Evolutionary conservation across 2,113 vertebrate genomes (phyloP), one percentile per base, ranked within the genome.

Genomic region (Sorex araneus): DNA sequence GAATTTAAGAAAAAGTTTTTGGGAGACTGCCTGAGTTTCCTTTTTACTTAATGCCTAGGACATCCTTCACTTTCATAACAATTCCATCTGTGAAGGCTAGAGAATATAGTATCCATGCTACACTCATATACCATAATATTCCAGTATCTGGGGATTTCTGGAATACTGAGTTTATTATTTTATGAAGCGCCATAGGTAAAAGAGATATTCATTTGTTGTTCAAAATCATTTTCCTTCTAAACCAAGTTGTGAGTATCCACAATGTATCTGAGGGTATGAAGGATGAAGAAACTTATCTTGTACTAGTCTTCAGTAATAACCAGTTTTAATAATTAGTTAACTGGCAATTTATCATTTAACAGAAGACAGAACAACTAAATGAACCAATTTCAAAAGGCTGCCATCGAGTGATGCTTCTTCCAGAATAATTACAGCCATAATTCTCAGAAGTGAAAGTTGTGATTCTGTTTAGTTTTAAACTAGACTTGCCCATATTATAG

Each of bases 391-490:
- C 64, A 91, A 80, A 96, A 96, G 45, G 23, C 36, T 40, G 28
- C 67, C 47, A 89, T 18, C 21, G 93, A 95, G 88, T 85, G 54
- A 54, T 76, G 54, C 84, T 96, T 83, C 87, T 93, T 86, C 90
- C 67, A 95, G 90, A 86, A 84, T 96, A 97, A 97, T 97, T 97
- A 94, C 82, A 93, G 94, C 73, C 70, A 82, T 97, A 97, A 96
- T 96, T 97, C 96, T 97, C 95, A 93, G 90, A 95, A 96, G 81
- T 94, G 87, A 97, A 98, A 89, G 84, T 84, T 97, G 77, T 75
- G 94, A 64, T 97, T 97, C 93, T 94, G 87, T 97, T 97, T 97
- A 97, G 94, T 97, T 96, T 95, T 97, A 89, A 92, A 95, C 84
- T 80, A 95, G 93, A 71, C 60, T 95, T 73, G 63, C 79, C 93